Percentiles rank a stretch among this genome's conserved stretches.
phyloP scores from a whole-genome alignment of 2,888 invertebrate genomes.

The Polietes domitor region DNA sequence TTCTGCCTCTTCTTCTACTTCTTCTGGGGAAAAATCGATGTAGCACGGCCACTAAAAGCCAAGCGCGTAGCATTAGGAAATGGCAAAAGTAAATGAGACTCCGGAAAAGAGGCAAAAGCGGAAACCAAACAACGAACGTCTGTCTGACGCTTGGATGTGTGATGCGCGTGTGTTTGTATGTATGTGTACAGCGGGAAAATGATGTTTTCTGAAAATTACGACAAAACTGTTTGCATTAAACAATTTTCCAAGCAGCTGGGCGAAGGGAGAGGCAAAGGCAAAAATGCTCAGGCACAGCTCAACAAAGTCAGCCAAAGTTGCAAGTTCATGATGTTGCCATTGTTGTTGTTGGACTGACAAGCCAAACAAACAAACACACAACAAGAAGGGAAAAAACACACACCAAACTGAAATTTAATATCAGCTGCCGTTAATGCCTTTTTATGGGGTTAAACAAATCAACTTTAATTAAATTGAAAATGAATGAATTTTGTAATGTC shows the following conservation, averaged over 20 bases:
- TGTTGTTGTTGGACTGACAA: background rate
- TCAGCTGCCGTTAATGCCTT: background rate
- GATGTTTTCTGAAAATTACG: slow-evolving; percentile 44
- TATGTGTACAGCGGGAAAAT: background rate
- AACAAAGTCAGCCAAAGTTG: slow-evolving; percentile 40
- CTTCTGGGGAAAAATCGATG: slow-evolving; percentile 52
- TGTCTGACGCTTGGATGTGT: background rate
- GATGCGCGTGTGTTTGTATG: background rate
- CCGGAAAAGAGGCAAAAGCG: slow-evolving; percentile 39
- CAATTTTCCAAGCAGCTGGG: background rate
- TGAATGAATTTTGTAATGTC: slow-evolving; percentile 11
- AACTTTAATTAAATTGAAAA: slow-evolving; percentile 23
- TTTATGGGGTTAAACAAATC: slow-evolving; percentile 23
- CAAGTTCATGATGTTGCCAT: slow-evolving; percentile 62
- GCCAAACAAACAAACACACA: background rate
- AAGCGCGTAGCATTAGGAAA: background rate
- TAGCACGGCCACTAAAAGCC: slow-evolving; percentile 30
- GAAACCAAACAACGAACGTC: slow-evolving; percentile 45
- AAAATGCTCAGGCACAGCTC: no score
- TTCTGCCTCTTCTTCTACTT: background rate
- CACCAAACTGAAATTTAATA: slow-evolving; percentile 15
- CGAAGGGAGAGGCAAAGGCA: background rate
- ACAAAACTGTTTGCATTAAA: slow-evolving; percentile 41
- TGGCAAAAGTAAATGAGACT: slow-evolving; percentile 25
- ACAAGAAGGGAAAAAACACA: background rate